Base-by-base conservation (phyloP, 2,888 invertebrate genomes). In the Parelbella ahira region DNA sequence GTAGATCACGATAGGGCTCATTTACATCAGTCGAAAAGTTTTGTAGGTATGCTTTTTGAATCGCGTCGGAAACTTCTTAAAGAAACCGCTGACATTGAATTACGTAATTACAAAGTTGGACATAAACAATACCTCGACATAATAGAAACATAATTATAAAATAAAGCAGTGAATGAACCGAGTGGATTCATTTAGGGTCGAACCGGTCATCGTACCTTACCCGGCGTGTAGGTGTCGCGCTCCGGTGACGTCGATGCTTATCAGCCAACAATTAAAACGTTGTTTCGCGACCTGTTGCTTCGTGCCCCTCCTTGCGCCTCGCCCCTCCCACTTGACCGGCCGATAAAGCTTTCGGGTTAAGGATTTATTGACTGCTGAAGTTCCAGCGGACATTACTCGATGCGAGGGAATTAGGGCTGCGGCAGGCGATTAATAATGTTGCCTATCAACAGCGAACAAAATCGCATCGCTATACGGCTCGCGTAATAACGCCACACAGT, bases 251-350 rank as follows among this genome's bases (percentile, higher is more conserved):
- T 63, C 75, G 84, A 83, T 84, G 73, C 63, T 80, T 83, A 84
- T 84, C 84, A 67, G 61, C 56, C 63, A 57, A 78, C 83, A 84
- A 84, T 86, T 84, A 84, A 81, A 83, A 46, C 34, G 70, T 69
- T 70, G 75, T 80, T 83, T 81, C 74, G 84, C 83, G 84, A 84
- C 86, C 81, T 86, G 86, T 86, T 84, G 86, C 80, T 68, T 73
- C 68, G 28, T 11, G 11, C 21, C n/a, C 21, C 28, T 15, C 34
- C 11, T 18, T 60, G 56, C 63, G 60, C 63, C 63, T 68, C 46
- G 32, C 43, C 33, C 44, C 29, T 24, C 12, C 29, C 28, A 25
- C 8, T 30, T 21, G 34, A 37, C 37, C 15, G 20, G 30, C 37
- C 30, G 25, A 36, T 30, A 21, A 30, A 30, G 58, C 53, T 52